These are phyloP conservation scores for Leucosticte australis DNA, from an alignment of 2,113 vertebrate species.

Conservation along the genomic window DNA sequence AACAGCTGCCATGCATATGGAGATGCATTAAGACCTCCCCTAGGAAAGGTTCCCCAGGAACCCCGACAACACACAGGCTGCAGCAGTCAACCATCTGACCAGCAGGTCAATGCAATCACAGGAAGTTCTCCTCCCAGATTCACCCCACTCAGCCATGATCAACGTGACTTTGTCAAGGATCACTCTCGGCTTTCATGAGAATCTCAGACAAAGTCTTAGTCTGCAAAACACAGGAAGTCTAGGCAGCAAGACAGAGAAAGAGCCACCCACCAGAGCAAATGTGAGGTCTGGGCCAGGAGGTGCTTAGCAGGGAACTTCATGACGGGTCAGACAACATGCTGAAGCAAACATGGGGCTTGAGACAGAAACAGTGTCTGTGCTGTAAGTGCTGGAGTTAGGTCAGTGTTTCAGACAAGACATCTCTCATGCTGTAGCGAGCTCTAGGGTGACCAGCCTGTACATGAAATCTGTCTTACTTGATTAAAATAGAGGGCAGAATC, in stretches of 20 bases:
- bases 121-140: background rate
- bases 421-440: background rate
- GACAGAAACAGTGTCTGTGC: background rate
- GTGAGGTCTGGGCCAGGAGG: background rate
- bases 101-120: background rate
- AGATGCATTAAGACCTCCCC: background rate
- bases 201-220: background rate
- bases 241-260: background rate
- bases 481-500: background rate
- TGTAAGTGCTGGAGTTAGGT: background rate
- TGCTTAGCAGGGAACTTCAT: background rate
- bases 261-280: background rate
- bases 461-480: background rate
- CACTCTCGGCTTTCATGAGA: accelerated
- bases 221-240: background rate
- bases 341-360: background rate
- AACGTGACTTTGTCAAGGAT: background rate
- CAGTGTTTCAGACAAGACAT: background rate
- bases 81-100: background rate
- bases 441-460: background rate
- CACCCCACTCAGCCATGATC: background rate
- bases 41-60: background rate
- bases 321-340: background rate
- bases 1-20: background rate
- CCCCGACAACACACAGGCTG: background rate